Percentiles rank a stretch among this genome's conserved stretches.
Evolutionary conservation across 2,797 vertebrate species (phyloP).

Genomic region (Carcharodon carcharias): DNA sequence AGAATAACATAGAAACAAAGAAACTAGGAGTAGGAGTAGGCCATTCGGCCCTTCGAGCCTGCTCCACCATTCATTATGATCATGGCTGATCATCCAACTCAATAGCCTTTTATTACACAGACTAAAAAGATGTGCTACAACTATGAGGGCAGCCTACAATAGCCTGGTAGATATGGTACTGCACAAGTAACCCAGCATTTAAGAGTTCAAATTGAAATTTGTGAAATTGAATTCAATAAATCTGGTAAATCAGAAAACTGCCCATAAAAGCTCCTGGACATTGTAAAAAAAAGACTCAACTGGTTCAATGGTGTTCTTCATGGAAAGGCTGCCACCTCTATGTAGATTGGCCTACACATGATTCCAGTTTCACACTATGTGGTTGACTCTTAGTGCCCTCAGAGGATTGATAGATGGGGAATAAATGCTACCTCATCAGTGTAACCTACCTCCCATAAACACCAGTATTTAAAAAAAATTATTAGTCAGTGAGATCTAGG

Average conservation of each 20-base stretch:
- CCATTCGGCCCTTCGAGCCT: too few relatives aligned
- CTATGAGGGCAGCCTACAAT: neutral
- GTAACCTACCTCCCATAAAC: neutral
- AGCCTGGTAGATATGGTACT: neutral
- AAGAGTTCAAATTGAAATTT: neutral
- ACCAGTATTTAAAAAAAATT: too few relatives aligned
- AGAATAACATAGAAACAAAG: too few relatives aligned
- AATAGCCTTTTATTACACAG: too few relatives aligned
- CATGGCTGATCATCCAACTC: too few relatives aligned
- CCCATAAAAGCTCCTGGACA: neutral
- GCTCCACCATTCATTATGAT: too few relatives aligned
- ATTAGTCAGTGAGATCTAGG: too few relatives aligned
- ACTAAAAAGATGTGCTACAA: neutral
- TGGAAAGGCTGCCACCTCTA: neutral
- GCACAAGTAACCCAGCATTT: neutral
- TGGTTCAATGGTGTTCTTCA: neutral
- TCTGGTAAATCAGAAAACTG: neutral
- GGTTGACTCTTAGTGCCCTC: neutral
- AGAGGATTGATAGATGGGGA: neutral
- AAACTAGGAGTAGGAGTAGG: too few relatives aligned
- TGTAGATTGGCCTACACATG: neutral
- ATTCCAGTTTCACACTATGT: neutral
- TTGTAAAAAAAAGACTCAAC: neutral
- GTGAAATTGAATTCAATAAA: neutral
- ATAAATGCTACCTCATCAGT: neutral